Base-by-base conservation (phyloP, 2,888 invertebrate species). In the Eupeodes luniger region DNA sequence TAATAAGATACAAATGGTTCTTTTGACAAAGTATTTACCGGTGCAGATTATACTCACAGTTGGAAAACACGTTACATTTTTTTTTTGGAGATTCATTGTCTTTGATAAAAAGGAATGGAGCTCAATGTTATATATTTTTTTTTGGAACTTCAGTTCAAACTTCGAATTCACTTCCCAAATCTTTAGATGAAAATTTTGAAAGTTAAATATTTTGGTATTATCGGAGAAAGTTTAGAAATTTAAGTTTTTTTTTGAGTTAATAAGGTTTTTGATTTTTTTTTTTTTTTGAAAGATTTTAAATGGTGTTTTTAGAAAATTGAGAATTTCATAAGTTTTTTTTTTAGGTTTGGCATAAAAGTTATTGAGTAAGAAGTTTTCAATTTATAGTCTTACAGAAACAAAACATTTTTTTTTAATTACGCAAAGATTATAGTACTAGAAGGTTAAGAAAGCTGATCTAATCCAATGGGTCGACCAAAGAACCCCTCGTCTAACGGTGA, bases 391-490 rank as follows among this genome's bases (percentile, higher is more conserved):
- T 19, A 19, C 19, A 19, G 0, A 19, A 57, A 0, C 27, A 14
- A 57, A 27, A 27, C 57, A 19, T 27, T 27, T 53, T 53, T 14
- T 53, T 53, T 53, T 14, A 5, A n/a, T n/a, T 3, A 53, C n/a
- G 7, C 7, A 36, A 36, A 36, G 36, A 36, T 7, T 36, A 36
- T 5, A 36, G 36, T 36, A 7, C 53, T 6, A 53, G 89, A 90
- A 77, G 91, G 90, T 67, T 14, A 61, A 12, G 36, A 79, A 74
- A 62, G 62, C 64, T 16, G 5, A 27, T 36, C 2, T 2, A 5
- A 36, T 36, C 36, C 7, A 36, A 36, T 36, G 36, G 36, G 36
- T 36, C 36, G 36, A 6, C 36, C 36, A 36, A 36, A 36, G 36
- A 36, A 36, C 2, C 5, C 5, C 36, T 0, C 36, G 36, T 36